Conservation (phyloP, 1,140 invertebrate genomes). For the roundworm (Caenorhabditis elegans) region DNA sequence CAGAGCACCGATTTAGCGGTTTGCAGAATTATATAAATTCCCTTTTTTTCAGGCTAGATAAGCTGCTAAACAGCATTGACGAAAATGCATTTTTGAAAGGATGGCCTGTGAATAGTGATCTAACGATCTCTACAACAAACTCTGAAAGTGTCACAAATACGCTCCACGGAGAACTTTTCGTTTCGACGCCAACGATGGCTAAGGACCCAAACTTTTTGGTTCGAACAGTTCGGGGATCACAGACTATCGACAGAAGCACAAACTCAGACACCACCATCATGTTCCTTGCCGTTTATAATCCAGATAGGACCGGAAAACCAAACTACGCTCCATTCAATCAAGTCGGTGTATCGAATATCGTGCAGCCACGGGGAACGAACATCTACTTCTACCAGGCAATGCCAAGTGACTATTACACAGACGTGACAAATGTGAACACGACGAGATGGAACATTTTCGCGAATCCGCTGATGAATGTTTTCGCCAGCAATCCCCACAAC, state of each 20-base stretch:
- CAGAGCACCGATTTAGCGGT: too few species aligned
- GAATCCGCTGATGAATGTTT: background rate
- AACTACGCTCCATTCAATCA: background rate
- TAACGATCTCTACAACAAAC: background rate
- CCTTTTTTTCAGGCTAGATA: background rate
- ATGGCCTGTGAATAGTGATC: background rate
- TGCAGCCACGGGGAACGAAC: background rate
- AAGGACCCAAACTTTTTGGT: background rate
- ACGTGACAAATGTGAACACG: background rate
- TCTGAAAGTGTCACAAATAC: background rate
- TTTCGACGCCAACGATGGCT: background rate
- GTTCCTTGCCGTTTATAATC: background rate
- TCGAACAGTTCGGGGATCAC: background rate
- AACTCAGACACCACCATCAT: background rate
- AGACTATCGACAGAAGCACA: background rate
- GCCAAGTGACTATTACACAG: background rate
- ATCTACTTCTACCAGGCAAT: background rate
- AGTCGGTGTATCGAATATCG: background rate
- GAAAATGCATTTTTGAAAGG: background rate
- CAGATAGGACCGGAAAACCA: background rate
- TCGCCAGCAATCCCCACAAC: background rate
- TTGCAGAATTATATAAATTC: too few species aligned
- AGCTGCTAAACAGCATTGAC: background rate
- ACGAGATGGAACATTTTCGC: background rate
- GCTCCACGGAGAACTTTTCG: background rate